Evolutionary conservation across 2,113 vertebrate genomes (phyloP), one percentile per base, ranked within the genome.

Genomic region (Oncorhynchus gorbuscha): DNA sequence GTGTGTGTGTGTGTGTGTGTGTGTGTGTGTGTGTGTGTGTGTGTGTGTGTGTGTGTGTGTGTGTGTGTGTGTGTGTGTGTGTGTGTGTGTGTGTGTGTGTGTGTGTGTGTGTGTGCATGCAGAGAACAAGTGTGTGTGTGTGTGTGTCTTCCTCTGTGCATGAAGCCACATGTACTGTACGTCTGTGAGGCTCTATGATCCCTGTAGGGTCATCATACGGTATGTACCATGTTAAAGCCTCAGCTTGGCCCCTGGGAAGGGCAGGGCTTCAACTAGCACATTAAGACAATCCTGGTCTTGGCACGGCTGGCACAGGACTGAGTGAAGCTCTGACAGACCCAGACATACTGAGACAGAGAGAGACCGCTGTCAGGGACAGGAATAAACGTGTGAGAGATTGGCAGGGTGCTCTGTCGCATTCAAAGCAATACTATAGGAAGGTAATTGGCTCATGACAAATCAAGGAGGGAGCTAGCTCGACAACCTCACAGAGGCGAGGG

Each of bases 311-410:
- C 35, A 18, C 55, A 51, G 68, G 71, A 75, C 79, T 76, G 76
- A 83, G 76, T 55, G 78, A 66, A 80, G 75, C 13, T 32, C 75
- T 61, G 68, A 62, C 22, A 79, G 55, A 26, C 75, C 59, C 55
- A 81, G 77, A 80, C 30, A 24, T 51, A 75, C 48, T 51, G 75
- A 75, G 28, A 80, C 59, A 61, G 12, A 26, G 16, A 7, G 18
- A 58, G 18, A 13, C 22, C 3, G 59, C 69, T 77, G 76, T 71
- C 64, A 80, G 51, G 75, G 76, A 79, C 71, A 68, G 55, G 75
- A 68, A 77, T 78, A 69, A 75, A 81, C 74, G 76, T 76, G 26
- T 73, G 76, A 69, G 70, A 72, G 77, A 79, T 62, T 79, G 76
- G 39, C 71, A 67, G 35, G 51, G 64, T 81, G 67, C 73, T 77